A percentile compares a stretch with the other conserved stretches of the same genome.
phyloP scores from a whole-genome alignment of 2,113 vertebrate genomes.

The Vombatus ursinus region DNA sequence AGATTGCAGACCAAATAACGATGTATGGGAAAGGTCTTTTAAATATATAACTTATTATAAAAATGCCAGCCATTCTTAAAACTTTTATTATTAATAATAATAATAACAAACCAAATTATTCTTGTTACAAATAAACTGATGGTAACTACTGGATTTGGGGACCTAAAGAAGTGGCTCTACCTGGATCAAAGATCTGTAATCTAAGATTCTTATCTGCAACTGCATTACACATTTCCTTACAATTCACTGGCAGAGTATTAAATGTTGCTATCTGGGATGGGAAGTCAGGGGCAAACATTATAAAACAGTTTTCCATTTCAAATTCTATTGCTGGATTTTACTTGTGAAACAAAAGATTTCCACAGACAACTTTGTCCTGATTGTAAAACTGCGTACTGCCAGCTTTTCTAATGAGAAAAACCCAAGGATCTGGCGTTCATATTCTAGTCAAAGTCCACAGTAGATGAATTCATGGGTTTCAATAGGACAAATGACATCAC shows the following conservation, averaged over 20 bases:
- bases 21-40: not conserved
- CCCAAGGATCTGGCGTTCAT: slow-evolving; percentile 57
- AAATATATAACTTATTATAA: not conserved
- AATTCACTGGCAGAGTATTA: not conserved
- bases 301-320: slow-evolving; percentile 49
- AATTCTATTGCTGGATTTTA: slow-evolving; percentile 31
- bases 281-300: not conserved
- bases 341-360: slow-evolving; percentile 57
- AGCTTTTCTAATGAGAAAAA: slow-evolving; percentile 46
- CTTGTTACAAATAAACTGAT: not conserved
- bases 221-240: not conserved
- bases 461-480: slow-evolving; percentile 61
- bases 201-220: not conserved
- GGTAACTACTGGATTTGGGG: not conserved
- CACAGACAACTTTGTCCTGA: slow-evolving; percentile 17
- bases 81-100: not conserved
- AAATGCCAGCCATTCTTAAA: not conserved
- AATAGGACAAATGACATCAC: slow-evolving; percentile 61
- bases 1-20: not conserved
- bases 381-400: slow-evolving; percentile 26
- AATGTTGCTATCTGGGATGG: not conserved
- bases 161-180: not conserved
- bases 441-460: slow-evolving; percentile 50
- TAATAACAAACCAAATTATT: not conserved
- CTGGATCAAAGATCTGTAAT: not conserved